Percentiles rank a stretch among this genome's conserved stretches.
These are phyloP conservation scores for Ferrisia virgata DNA, from an alignment of 2,888 invertebrate genomes.

Conservation along the genomic window DNA sequence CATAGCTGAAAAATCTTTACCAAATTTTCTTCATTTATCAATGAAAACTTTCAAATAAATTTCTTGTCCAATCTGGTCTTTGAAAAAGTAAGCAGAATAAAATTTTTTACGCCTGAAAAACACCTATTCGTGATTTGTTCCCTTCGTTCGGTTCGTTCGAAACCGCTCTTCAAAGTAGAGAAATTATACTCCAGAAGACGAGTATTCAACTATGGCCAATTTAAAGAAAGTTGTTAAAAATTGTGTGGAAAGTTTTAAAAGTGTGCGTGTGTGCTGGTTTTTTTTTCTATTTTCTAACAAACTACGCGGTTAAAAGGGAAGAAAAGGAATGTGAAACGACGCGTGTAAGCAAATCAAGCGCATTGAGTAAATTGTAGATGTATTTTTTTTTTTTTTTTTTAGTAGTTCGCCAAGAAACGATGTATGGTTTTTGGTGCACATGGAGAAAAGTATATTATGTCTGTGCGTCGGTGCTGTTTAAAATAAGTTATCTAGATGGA, in stretches of 20 bases:
- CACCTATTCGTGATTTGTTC: background rate
- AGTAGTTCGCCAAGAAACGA: background rate
- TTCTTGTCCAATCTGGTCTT: background rate
- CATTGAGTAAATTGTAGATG: background rate
- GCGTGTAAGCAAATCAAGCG: conserved; percentile 9
- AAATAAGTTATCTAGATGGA: too few relatives aligned
- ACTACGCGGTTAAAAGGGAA: background rate
- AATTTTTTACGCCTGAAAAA: background rate
- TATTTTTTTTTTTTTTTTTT: background rate
- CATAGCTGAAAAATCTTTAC: background rate
- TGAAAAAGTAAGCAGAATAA: background rate
- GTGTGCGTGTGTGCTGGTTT: too few relatives aligned
- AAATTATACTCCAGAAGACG: background rate
- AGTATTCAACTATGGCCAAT: background rate
- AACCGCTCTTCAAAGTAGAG: background rate
- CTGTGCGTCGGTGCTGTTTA: too few relatives aligned
- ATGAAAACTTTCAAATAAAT: background rate
- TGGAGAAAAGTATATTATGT: too few relatives aligned
- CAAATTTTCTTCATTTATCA: background rate
- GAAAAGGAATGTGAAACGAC: background rate
- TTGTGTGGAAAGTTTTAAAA: background rate
- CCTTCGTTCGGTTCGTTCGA: background rate
- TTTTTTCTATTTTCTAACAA: background rate
- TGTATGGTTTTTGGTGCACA: background rate
- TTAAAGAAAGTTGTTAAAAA: background rate